Percentiles rank a stretch among this genome's conserved stretches.
Evolutionary conservation across 2,113 vertebrate species (phyloP).

Genomic region (Mola mola): DNA sequence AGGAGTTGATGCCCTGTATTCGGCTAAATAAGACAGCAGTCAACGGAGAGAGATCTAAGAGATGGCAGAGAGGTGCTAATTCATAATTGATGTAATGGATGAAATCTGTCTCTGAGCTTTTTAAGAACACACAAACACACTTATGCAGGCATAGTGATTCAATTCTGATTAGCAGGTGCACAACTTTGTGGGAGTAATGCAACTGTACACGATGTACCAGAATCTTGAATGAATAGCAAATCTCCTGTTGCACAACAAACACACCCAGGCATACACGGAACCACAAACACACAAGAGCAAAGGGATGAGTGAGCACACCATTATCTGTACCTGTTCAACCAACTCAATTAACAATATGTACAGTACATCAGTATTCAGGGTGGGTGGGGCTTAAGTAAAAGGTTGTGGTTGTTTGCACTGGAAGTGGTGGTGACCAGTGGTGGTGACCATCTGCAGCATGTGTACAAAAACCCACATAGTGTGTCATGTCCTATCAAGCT

Average conservation of each 20-base stretch:
- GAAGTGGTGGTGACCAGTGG: too few relatives aligned
- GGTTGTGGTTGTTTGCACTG: too few relatives aligned
- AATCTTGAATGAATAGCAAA: conserved; percentile 83
- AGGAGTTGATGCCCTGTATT: conserved; percentile 77
- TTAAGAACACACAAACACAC: conserved; percentile 72
- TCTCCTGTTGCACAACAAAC: conserved; percentile 53
- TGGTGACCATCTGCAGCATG: too few relatives aligned
- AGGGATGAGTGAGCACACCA: neutral
- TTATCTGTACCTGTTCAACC: too few relatives aligned
- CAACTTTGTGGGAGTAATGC: conserved; percentile 89
- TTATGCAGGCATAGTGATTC: conserved; percentile 77
- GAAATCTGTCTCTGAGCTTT: conserved; percentile 87
- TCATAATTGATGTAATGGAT: conserved; percentile 93
- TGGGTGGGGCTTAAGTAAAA: too few relatives aligned
- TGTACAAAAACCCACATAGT: too few relatives aligned
- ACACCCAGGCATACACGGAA: neutral
- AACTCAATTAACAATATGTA: too few relatives aligned
- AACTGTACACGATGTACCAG: conserved; percentile 82
- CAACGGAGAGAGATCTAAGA: conserved; percentile 80
- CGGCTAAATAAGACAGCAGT: conserved; percentile 90
- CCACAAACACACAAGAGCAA: conserved; percentile 6
- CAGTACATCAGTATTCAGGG: too few relatives aligned
- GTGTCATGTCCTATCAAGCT: too few relatives aligned
- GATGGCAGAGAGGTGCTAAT: conserved; percentile 84
- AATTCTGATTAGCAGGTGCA: conserved; percentile 85